These are phyloP conservation scores for Caenorhabditis macrosperma DNA, from an alignment of 2,888 invertebrate species.

Conservation along the genomic window DNA sequence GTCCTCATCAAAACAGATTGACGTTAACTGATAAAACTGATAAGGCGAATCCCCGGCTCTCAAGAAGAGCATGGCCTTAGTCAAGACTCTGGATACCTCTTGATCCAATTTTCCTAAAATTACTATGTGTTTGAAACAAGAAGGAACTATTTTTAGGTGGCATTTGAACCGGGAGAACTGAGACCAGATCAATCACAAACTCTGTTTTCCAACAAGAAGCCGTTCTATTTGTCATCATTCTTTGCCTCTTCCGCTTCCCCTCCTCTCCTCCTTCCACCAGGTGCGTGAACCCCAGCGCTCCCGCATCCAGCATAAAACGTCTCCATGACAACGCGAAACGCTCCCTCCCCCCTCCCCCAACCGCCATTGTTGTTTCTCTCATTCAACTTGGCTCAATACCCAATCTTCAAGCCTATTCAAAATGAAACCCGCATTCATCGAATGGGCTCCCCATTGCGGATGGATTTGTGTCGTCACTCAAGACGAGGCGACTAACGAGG, in stretches of 20 bases:
- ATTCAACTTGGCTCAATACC: neutral
- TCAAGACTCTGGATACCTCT: too few species aligned
- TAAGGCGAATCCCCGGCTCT: too few species aligned
- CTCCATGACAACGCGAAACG: conserved; percentile 14
- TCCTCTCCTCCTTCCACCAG: neutral
- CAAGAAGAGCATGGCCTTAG: too few species aligned
- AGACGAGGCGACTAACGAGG: conserved; percentile 6
- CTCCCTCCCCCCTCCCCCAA: neutral
- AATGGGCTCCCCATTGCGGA: conserved; percentile 53
- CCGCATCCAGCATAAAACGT: neutral
- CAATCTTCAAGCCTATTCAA: neutral
- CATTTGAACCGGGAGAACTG: too few species aligned
- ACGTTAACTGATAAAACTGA: too few species aligned
- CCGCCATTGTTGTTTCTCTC: conserved; percentile 30
- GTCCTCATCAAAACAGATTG: too few species aligned
- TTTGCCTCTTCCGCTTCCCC: neutral
- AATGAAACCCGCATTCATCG: conserved; percentile 43
- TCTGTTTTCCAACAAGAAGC: too few species aligned
- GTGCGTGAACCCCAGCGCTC: conserved; percentile 3
- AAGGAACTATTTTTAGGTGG: too few species aligned
- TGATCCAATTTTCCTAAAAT: too few species aligned
- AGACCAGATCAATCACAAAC: too few species aligned
- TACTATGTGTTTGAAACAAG: too few species aligned
- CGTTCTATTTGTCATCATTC: neutral
- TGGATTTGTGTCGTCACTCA: conserved; percentile 44